Base-by-base conservation (phyloP, 35 echinoderm and acorn worm genomes). In the Patiria miniata region DNA sequence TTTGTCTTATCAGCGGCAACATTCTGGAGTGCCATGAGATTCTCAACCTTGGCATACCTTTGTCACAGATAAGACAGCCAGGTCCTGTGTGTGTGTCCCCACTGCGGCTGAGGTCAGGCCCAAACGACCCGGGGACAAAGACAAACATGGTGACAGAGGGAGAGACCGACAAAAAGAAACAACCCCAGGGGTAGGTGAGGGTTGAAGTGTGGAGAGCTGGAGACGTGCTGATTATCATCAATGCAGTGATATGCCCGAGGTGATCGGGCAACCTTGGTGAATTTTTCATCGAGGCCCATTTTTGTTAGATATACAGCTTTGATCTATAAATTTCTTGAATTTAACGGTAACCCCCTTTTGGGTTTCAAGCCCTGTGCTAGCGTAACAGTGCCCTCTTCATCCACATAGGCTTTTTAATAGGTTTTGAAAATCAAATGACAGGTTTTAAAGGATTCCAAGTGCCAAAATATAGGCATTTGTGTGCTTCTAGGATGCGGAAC, bases 111-210 rank as follows among this genome's bases (percentile, higher is more conserved):
- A 73, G 65, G 65, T 73, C 65, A 34, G 14, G 21, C 3, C 26
- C 26, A 34, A 73, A 26, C 9, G 65, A 73, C 65, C 65, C 65
- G 29, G 65, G 65, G 65, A 73, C 65, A 73, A n/a, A 73, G 65
- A 73, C 65, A 73, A 73, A 73, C 65, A 73, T 22, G 65, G 65
- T 73, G 65, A 73, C 65, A 73, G 65, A 73, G 65, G n/a, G 65
- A 32, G 34, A 34, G 34, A 34, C 26, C 65, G 26, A 34, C 26
- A 26, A 73, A 73, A 30, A 73, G 65, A 73, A 73, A 73, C 65
- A 73, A 73, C 65, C 65, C 3, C 65, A 73, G 65, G 65, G 65
- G 65, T 18, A 12, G 29, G 65, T 18, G 19, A 73, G 65, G 26
- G 7, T 30, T 10, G 26, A 22, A 30, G 65, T 30, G 34, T 23